phyloP scores from a whole-genome alignment of 2,113 vertebrate genomes.

The Lagopus muta region DNA sequence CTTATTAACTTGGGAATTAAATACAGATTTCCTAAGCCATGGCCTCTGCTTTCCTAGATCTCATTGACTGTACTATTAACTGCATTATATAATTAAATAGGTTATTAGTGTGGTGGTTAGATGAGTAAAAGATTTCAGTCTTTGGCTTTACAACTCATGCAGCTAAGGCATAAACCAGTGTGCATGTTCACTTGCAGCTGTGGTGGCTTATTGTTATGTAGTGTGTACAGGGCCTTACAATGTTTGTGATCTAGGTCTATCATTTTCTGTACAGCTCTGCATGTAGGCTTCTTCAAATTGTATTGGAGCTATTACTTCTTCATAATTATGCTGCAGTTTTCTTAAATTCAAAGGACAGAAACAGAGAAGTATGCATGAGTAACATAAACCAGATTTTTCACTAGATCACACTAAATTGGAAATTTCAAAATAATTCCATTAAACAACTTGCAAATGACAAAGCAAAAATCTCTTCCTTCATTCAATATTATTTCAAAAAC shows the following conservation, averaged over 20 bases:
- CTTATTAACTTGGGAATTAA: not conserved
- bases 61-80: not conserved
- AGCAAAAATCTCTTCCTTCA: not conserved
- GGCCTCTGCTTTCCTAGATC: not conserved
- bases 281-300: not conserved
- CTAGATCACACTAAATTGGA: not conserved
- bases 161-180: not conserved
- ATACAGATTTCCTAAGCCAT: not conserved
- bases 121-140: not conserved
- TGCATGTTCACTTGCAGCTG: not conserved
- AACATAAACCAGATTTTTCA: not conserved
- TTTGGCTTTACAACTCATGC: slow-evolving; percentile 2
- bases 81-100: not conserved
- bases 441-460: not conserved
- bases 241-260: not conserved
- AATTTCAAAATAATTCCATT: not conserved
- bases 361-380: not conserved
- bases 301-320: not conserved
- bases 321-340: not conserved
- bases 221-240: not conserved
- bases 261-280: not conserved
- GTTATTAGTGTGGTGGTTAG: not conserved
- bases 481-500: not conserved
- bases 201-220: not conserved
- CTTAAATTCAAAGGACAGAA: not conserved